These are phyloP conservation scores for Sander vitreus DNA, from an alignment of 2,113 vertebrate genomes.

Conservation along the genomic window DNA sequence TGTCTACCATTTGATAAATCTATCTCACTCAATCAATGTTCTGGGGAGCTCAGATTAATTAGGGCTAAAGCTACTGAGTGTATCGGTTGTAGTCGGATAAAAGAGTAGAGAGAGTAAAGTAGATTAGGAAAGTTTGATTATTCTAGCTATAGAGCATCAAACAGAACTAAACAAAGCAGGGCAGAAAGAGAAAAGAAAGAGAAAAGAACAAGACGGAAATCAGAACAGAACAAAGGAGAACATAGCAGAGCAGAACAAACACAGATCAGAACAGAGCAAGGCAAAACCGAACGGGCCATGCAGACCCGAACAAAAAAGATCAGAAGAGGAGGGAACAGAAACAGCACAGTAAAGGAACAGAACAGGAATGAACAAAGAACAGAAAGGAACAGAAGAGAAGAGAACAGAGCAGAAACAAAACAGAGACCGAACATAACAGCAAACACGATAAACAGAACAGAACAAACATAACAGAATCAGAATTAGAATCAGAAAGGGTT, in stretches of 20 bases:
- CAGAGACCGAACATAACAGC: not conserved
- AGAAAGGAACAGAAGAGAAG: not conserved
- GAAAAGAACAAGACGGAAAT: not conserved
- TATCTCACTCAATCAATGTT: not conserved
- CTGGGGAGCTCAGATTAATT: not conserved
- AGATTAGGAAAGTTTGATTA: slow-evolving; percentile 18
- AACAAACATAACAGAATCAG: not conserved
- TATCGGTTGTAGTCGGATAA: not conserved
- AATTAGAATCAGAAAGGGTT: too few relatives aligned
- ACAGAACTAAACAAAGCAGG: not conserved
- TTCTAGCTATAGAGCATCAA: slow-evolving; percentile 1
- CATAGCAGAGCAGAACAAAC: not conserved
- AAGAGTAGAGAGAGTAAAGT: not conserved
- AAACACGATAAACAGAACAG: not conserved
- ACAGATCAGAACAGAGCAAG: slow-evolving; percentile 14
- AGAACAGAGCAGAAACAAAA: slow-evolving; percentile 4
- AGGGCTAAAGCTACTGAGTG: not conserved
- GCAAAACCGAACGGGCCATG: not conserved
- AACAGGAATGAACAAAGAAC: not conserved
- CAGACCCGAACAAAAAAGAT: not conserved
- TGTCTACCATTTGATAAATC: not conserved
- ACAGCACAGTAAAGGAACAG: not conserved
- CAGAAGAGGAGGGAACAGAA: not conserved
- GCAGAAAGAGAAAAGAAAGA: not conserved
- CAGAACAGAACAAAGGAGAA: not conserved